A percentile compares a stretch with the other conserved stretches of the same genome.
Conservation (phyloP, 1,140 invertebrate genomes). For the Sitodiplosis mosellana region DNA sequence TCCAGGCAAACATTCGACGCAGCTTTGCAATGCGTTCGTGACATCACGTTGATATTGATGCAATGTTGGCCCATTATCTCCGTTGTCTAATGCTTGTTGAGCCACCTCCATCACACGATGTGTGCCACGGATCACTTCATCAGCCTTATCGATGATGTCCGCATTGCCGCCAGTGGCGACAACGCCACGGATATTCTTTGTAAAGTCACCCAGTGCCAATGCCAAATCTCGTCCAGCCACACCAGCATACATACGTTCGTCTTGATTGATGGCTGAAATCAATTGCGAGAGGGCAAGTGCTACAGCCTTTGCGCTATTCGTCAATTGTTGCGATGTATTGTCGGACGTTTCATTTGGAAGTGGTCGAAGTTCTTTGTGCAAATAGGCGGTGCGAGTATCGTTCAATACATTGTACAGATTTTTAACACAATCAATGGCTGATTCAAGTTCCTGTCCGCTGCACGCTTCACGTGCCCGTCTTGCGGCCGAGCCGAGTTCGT, state of each 20-base stretch:
- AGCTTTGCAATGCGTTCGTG: constrained; percentile 22
- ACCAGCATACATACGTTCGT: constrained; percentile 68
- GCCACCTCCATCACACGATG: constrained; percentile 62
- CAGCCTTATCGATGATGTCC: constrained; percentile 42
- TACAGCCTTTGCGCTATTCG: constrained; percentile 40
- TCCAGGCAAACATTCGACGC: constrained; percentile 67
- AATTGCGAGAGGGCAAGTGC: constrained; percentile 56
- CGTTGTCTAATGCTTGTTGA: constrained; percentile 40
- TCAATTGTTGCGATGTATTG: constrained; percentile 50
- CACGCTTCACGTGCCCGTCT: constrained; percentile 72
- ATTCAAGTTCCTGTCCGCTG: constrained; percentile 68
- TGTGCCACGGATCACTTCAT: constrained; percentile 62
- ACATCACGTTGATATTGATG: constrained; percentile 38
- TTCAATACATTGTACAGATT: constrained; percentile 64
- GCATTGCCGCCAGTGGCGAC: constrained; percentile 33
- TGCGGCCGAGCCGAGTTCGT: constrained; percentile 48
- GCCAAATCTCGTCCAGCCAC: constrained; percentile 66
- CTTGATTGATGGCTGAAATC: constrained; percentile 66
- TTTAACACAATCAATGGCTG: constrained; percentile 62
- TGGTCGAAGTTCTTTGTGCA: constrained; percentile 49
- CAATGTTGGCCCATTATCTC: constrained; percentile 35
- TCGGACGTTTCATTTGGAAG: constrained; percentile 76
- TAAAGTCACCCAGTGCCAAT: constrained; percentile 47
- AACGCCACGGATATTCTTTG: constrained; percentile 51
- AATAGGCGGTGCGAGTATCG: constrained; percentile 57